phyloP scores from a whole-genome alignment of 92 coral and sea anemone species.

The Bergia puertoricense region DNA sequence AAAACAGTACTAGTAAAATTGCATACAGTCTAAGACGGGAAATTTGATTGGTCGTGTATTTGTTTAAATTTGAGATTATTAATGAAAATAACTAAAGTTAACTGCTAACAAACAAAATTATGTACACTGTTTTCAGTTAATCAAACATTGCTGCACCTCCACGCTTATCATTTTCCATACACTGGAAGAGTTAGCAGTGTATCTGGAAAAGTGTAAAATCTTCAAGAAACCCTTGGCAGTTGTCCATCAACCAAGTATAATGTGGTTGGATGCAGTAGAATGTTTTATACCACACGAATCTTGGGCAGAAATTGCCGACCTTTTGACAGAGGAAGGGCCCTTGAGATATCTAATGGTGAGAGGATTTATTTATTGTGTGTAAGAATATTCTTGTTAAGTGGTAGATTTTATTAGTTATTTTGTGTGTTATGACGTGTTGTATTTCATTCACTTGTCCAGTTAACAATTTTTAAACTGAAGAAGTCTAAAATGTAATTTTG shows the following conservation, averaged over 20 bases:
- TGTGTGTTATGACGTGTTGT: too few relatives aligned
- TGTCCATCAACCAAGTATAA: background rate
- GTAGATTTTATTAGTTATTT: too few relatives aligned
- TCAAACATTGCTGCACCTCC: slow-evolving; percentile 23
- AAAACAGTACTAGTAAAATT: too few relatives aligned
- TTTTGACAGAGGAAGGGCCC: slow-evolving; percentile 39
- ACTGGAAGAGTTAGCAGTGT: slow-evolving; percentile 62
- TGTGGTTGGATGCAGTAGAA: slow-evolving; percentile 46
- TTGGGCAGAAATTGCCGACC: slow-evolving; percentile 18
- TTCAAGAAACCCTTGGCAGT: slow-evolving; percentile 22
- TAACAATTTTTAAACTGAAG: too few relatives aligned
- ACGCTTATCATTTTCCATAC: slow-evolving; percentile 59
- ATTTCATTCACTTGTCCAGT: too few relatives aligned
- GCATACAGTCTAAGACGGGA: too few relatives aligned
- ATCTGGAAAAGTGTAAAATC: slow-evolving; percentile 50
- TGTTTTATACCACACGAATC: slow-evolving; percentile 45
- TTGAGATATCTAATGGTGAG: slow-evolving; percentile 30
- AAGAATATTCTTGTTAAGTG: too few relatives aligned
- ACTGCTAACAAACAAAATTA: background rate
- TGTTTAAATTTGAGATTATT: too few relatives aligned
- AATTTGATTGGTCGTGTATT: too few relatives aligned
- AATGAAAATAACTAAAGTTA: too few relatives aligned
- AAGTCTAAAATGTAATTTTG: too few relatives aligned
- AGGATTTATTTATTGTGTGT: background rate
- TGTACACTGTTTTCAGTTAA: slow-evolving; percentile 30